Evolutionary conservation across 2,113 vertebrate species (phyloP), one percentile per base, ranked within the genome.

Genomic region (Elephantulus edwardii): DNA sequence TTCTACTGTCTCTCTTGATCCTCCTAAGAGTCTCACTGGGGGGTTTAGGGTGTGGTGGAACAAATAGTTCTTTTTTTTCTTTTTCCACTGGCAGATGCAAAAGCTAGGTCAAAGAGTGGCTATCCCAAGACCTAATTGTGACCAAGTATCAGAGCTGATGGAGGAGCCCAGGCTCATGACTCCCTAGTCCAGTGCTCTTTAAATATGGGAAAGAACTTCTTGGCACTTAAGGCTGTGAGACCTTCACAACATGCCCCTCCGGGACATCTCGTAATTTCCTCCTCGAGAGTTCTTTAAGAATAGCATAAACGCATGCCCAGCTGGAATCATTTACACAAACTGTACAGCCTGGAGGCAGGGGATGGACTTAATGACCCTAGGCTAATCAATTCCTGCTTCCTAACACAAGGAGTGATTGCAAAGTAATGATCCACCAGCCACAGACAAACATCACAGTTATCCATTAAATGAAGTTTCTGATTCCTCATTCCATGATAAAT

Each of bases 331-430:
- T 96, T 96, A 96, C 68, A 92, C 93, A 83, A 94, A 96, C 95
- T 96, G 96, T 95, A 96, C 76, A 68, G 92, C 92, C 92, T 94
- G 68, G 93, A 95, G 93, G 92, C 95, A 94, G 82, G 95, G 96
- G 92, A 94, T 95, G 95, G 95, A 95, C 95, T 96, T 95, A 95
- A 94, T 95, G 96, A 96, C 95, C 95, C 95, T 94, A 90, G 90
- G 91, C 93, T 95, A 96, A 95, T 95, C 95, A 96, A 96, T 95
- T 95, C 95, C 94, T 95, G 93, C 93, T 96, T 95, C 96, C 95
- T 95, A 94, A 96, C 96, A 96, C 96, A 96, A 91, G 92, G 95
- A 96, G 95, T 95, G 95, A 96, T 96, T 96, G 95, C 95, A 90
- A 95, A 96, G 95, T 95, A 96, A 96, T 96, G 96, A 96, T 96